Evolutionary conservation across 2,113 vertebrate species (phyloP).

Genomic region (Phalacrocorax pelagicus): DNA sequence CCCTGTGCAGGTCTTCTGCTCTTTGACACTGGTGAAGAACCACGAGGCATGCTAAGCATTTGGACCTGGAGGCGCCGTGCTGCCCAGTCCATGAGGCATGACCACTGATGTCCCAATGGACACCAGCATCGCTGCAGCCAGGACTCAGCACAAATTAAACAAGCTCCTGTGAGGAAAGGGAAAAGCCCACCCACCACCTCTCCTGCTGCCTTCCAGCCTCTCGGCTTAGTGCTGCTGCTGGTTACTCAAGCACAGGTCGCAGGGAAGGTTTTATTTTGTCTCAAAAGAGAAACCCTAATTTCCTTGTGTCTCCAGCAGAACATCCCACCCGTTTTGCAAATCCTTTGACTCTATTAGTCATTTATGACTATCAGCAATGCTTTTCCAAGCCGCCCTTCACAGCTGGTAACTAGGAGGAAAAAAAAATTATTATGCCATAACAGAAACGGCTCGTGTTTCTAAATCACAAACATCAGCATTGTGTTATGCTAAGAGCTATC

Average conservation of each 20-base stretch:
- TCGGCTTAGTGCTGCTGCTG: neutral
- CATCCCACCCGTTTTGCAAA: neutral
- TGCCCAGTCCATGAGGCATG: neutral
- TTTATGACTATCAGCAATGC: neutral
- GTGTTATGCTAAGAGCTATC: constrained; percentile 10
- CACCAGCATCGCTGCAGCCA: neutral
- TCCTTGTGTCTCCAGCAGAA: neutral
- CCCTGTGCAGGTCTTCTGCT: neutral
- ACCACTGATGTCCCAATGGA: neutral
- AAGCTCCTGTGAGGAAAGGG: neutral
- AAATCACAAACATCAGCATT: constrained; percentile 13
- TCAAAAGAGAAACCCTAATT: constrained; percentile 13
- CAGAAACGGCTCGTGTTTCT: neutral
- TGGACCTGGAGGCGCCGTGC: accelerated
- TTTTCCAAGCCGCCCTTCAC: neutral
- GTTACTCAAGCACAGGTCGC: accelerated
- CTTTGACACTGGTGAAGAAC: neutral
- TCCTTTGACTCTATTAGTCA: neutral
- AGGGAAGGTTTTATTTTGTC: neutral
- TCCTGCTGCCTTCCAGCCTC: neutral
- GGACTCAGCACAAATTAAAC: neutral
- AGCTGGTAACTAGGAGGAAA: neutral
- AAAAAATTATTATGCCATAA: neutral
- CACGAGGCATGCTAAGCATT: accelerated
- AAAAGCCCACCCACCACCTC: neutral